Evolutionary conservation across 2,113 vertebrate genomes (phyloP).

Genomic region (Montifringilla adamsi): DNA sequence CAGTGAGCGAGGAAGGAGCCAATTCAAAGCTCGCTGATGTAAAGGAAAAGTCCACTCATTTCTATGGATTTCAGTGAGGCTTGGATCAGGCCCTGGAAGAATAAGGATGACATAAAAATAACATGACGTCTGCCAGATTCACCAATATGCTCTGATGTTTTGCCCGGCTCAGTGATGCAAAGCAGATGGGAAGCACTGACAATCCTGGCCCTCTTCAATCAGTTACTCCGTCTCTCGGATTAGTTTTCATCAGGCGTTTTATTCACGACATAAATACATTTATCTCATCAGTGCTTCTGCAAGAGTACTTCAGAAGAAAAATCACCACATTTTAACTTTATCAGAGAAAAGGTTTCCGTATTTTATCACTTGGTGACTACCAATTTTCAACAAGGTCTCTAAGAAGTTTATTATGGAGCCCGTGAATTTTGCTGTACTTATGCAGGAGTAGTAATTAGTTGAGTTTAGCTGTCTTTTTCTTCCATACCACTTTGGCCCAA

Average conservation of each 20-base stretch:
- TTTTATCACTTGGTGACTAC: background rate
- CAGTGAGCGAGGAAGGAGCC: background rate
- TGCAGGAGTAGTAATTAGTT: background rate
- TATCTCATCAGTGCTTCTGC: conserved; percentile 31
- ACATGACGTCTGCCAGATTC: conserved; percentile 64
- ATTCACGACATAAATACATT: conserved; percentile 54
- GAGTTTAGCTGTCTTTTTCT: background rate
- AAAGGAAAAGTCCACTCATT: conserved; percentile 53
- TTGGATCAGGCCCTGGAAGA: conserved; percentile 59
- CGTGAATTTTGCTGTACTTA: background rate
- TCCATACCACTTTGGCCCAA: background rate
- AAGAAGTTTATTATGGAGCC: background rate
- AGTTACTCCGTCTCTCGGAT: background rate
- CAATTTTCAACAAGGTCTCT: background rate
- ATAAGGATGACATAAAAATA: conserved; percentile 67
- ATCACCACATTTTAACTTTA: background rate
- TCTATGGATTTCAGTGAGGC: conserved; percentile 30
- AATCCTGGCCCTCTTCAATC: conserved; percentile 50
- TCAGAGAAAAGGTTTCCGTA: background rate
- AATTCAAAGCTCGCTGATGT: conserved; percentile 25
- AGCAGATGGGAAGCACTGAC: conserved; percentile 60
- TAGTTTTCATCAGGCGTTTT: conserved; percentile 50
- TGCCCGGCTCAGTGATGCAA: conserved; percentile 56
- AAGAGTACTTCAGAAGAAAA: background rate
- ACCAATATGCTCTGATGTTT: conserved; percentile 67